Conservation (phyloP, 2,888 invertebrate species). For the Meteorus cinctellus region DNA sequence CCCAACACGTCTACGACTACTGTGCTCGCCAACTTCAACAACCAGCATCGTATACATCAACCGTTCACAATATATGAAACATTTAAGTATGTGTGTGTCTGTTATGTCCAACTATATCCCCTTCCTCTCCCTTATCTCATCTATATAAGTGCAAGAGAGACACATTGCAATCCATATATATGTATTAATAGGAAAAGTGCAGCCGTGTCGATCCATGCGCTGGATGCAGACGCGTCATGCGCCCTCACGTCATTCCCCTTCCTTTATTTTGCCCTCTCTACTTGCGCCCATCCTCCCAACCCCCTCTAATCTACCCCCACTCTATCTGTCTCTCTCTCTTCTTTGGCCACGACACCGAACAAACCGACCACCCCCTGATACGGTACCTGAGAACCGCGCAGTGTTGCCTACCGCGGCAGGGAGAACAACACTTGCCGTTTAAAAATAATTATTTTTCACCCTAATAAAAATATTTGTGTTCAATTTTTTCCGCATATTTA, state of each 20-base stretch:
- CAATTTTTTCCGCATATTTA: not conserved
- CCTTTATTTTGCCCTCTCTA: slow-evolving; percentile 13
- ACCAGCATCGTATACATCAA: not conserved
- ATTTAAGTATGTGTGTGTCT: not conserved
- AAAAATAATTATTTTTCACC: slow-evolving; percentile 46
- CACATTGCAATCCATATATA: not conserved
- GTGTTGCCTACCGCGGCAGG: slow-evolving; percentile 66
- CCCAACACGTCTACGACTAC: slow-evolving; percentile 7
- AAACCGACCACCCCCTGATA: slow-evolving; percentile 48
- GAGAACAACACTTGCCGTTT: slow-evolving; percentile 67
- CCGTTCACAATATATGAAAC: not conserved
- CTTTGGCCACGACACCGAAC: slow-evolving; percentile 30
- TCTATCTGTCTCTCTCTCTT: slow-evolving; percentile 18
- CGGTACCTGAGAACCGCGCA: slow-evolving; percentile 57
- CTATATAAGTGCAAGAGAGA: not conserved
- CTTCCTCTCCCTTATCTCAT: not conserved
- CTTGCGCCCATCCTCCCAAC: slow-evolving; percentile 17
- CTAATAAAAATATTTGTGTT: slow-evolving; percentile 6
- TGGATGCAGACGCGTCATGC: slow-evolving; percentile 66
- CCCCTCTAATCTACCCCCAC: slow-evolving; percentile 21
- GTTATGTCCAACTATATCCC: not conserved
- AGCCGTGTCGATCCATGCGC: slow-evolving; percentile 68
- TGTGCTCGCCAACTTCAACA: not conserved
- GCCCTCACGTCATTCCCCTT: slow-evolving; percentile 58
- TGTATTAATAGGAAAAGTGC: slow-evolving; percentile 27